These are phyloP conservation scores for Gavialis gangeticus DNA, from an alignment of 2,113 vertebrate genomes.

Conservation along the genomic window DNA sequence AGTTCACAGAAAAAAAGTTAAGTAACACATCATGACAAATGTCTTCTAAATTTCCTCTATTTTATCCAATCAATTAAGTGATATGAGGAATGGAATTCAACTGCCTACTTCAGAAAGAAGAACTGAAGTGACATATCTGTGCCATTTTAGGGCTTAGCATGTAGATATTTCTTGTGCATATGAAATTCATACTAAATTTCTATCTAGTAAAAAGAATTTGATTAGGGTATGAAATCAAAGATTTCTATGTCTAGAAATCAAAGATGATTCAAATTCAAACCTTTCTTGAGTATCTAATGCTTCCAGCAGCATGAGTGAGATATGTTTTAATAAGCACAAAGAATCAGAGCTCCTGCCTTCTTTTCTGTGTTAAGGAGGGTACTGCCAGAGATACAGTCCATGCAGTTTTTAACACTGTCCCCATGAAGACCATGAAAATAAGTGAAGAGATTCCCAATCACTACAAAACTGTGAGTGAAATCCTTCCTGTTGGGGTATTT, in stretches of 20 bases:
- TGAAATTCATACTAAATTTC: not conserved
- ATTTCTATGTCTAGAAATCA: not conserved
- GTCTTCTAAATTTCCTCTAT: not conserved
- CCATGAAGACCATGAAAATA: not conserved
- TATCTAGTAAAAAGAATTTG: not conserved
- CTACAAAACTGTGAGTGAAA: not conserved
- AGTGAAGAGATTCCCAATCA: not conserved
- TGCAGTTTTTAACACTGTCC: not conserved
- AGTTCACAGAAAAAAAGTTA: too few relatives aligned
- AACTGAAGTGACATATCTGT: not conserved
- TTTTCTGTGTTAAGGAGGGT: not conserved
- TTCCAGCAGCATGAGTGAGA: not conserved
- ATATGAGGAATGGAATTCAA: not conserved
- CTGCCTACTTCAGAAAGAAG: not conserved
- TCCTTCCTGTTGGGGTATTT: not conserved
- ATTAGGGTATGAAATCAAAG: not conserved
- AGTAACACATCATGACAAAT: not conserved
- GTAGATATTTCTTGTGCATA: not conserved
- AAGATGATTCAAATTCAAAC: not conserved
- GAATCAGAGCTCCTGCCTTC: not conserved
- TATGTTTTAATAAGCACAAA: not conserved
- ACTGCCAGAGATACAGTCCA: not conserved
- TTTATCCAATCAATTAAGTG: not conserved
- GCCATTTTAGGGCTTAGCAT: not conserved
- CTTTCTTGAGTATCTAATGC: not conserved